Percentiles rank a stretch among this genome's conserved stretches.
phyloP scores from a whole-genome alignment of 2,113 vertebrate genomes.

The Rhea pennata region DNA sequence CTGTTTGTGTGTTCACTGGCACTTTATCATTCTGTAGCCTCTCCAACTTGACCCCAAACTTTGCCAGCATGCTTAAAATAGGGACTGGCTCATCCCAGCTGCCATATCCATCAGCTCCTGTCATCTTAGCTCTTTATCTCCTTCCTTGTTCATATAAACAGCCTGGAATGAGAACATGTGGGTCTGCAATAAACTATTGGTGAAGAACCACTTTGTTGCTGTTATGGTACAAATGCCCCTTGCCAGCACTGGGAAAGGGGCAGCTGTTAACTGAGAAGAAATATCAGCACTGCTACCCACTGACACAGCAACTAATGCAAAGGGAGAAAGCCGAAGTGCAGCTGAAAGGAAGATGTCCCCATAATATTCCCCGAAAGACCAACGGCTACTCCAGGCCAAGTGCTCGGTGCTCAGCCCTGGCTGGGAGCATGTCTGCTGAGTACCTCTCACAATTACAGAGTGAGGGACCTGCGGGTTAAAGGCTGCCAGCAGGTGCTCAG shows the following conservation, averaged over 20 bases:
- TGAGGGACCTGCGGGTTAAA: background rate
- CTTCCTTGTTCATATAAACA: constrained; percentile 39
- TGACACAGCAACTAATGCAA: background rate
- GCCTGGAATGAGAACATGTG: constrained; percentile 18
- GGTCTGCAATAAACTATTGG: background rate
- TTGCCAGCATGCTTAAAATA: constrained; percentile 66
- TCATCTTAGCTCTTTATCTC: constrained; percentile 42
- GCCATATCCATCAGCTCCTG: constrained; percentile 56
- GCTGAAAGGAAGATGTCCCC: background rate
- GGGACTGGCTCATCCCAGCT: constrained; percentile 55
- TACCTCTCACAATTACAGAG: background rate
- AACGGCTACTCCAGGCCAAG: background rate
- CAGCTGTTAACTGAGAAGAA: background rate
- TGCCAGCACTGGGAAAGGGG: background rate
- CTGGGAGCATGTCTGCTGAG: background rate
- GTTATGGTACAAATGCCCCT: background rate
- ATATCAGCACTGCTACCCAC: background rate
- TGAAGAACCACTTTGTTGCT: constrained; percentile 1
- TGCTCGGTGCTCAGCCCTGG: background rate
- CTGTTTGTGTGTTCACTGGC: constrained; percentile 38
- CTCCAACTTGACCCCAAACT: constrained; percentile 40
- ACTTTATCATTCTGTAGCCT: constrained; percentile 5
- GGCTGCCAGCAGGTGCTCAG: background rate
- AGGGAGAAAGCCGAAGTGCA: background rate
- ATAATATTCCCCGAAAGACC: background rate